phyloP scores from a whole-genome alignment of 2,113 vertebrate species.

The Pagrus major region DNA sequence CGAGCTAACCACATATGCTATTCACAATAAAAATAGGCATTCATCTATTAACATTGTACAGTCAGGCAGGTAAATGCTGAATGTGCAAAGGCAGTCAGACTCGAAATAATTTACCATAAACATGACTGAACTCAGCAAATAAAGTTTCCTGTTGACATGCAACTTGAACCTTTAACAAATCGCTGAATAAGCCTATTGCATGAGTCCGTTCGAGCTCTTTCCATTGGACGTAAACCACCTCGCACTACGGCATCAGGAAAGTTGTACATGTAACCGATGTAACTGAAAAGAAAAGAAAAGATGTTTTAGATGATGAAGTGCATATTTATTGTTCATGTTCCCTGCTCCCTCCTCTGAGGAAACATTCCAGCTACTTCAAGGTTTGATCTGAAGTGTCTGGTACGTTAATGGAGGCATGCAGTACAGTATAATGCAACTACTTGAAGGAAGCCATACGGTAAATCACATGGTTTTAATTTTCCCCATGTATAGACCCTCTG shows the following conservation, averaged over 20 bases:
- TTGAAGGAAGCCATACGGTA: background rate
- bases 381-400: background rate
- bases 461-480: background rate
- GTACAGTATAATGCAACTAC: background rate
- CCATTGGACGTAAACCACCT: background rate
- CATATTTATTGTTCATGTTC: background rate
- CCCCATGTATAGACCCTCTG: background rate
- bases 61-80: background rate
- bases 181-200: background rate
- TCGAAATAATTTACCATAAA: background rate
- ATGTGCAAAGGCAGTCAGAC: background rate
- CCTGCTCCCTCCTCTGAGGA: background rate
- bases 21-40: background rate
- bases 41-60: background rate
- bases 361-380: background rate
- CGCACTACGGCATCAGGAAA: background rate
- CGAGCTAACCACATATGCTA: background rate
- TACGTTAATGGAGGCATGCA: background rate
- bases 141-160: slow-evolving; percentile 20
- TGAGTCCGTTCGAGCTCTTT: background rate
- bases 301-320: background rate
- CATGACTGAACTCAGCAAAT: background rate
- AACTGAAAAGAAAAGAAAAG: background rate
- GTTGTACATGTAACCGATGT: background rate
- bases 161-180: slow-evolving; percentile 2